phyloP scores from a whole-genome alignment of 2,113 vertebrate genomes.

The Romanogobio albipinnatus region DNA sequence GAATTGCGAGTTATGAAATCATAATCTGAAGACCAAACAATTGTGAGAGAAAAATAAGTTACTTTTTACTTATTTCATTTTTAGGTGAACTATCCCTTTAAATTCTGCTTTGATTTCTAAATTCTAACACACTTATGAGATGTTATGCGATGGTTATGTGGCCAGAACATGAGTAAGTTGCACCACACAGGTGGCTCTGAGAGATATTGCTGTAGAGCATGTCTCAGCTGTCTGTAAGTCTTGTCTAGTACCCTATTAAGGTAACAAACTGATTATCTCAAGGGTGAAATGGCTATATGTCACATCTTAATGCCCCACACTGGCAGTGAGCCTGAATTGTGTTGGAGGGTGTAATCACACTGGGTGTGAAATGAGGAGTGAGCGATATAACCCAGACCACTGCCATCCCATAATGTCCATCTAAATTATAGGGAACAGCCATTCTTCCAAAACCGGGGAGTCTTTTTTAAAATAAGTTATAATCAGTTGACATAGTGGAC shows the following conservation, averaged over 20 bases:
- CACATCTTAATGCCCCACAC: conserved; percentile 34
- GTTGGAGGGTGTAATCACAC: conserved; percentile 28
- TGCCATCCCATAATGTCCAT: conserved; percentile 53
- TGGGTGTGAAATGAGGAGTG: conserved; percentile 45
- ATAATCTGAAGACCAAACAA: too few relatives aligned
- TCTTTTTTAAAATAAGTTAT: conserved; percentile 55
- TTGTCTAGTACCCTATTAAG: conserved; percentile 45
- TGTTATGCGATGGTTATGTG: not conserved
- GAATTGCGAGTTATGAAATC: too few relatives aligned
- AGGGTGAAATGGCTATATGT: conserved; percentile 30
- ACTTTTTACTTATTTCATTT: too few relatives aligned
- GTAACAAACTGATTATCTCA: conserved; percentile 44
- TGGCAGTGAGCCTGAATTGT: conserved; percentile 29
- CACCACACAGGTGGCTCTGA: not conserved
- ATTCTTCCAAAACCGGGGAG: conserved; percentile 55
- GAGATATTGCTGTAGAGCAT: conserved; percentile 5
- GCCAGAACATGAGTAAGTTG: not conserved
- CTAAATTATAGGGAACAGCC: conserved; percentile 60
- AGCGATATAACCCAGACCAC: conserved; percentile 61
- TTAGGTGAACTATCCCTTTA: not conserved
- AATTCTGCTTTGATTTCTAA: not conserved
- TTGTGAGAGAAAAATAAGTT: too few relatives aligned
- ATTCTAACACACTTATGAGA: conserved; percentile 8
- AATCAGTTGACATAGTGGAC: conserved; percentile 44
- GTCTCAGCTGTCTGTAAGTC: conserved; percentile 36